These are phyloP conservation scores for Trogon melanurus DNA, from an alignment of 2,113 vertebrate genomes.

Conservation along the genomic window DNA sequence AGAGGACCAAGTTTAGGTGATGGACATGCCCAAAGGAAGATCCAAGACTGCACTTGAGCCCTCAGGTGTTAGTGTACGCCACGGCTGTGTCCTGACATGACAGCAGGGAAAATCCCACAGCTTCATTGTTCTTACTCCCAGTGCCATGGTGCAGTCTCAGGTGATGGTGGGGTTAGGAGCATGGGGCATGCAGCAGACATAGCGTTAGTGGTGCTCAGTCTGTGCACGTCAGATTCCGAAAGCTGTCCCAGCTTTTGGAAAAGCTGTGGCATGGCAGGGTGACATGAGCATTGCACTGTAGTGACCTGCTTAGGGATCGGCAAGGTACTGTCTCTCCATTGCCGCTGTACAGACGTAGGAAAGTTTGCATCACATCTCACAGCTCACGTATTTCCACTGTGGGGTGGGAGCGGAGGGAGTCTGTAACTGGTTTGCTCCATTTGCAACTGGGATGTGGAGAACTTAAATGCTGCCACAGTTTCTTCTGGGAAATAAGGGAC, in stretches of 20 bases:
- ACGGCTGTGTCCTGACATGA: background rate
- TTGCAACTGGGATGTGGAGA: background rate
- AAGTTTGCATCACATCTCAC: accelerated
- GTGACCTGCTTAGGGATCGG: background rate
- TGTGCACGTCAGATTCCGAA: accelerated
- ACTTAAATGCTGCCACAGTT: background rate
- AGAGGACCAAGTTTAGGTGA: background rate
- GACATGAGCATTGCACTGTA: accelerated
- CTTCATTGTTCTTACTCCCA: background rate
- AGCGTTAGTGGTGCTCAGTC: background rate
- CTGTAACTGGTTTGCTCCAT: background rate
- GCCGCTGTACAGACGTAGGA: accelerated
- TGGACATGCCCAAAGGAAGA: background rate
- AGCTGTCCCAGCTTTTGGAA: background rate
- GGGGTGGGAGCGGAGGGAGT: too few species aligned
- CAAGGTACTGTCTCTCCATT: background rate
- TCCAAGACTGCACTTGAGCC: background rate
- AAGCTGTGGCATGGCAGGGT: background rate
- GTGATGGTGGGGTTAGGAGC: background rate
- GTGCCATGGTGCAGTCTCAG: background rate
- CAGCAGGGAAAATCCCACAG: background rate
- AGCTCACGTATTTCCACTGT: background rate
- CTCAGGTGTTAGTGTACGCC: accelerated
- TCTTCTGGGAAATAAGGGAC: background rate
- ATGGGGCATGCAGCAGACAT: accelerated